Conservation (phyloP, 2,113 vertebrate species). For the Rana temporaria region DNA sequence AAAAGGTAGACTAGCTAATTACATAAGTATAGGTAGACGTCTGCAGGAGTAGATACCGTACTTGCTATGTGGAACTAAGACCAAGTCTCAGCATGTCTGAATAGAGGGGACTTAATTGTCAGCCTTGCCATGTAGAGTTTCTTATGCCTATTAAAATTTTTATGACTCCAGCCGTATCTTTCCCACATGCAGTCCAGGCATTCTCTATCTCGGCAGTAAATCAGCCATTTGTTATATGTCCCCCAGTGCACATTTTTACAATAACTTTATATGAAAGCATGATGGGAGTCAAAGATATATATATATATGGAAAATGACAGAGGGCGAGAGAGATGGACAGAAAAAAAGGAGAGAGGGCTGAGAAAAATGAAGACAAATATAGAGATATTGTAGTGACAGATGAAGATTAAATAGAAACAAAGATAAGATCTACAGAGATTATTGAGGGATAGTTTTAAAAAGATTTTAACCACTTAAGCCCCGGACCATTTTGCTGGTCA, state of each 20-base stretch:
- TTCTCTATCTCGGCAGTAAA: not conserved
- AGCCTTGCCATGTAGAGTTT: constrained; percentile 15
- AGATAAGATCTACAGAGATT: no score
- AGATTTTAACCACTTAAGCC: no score
- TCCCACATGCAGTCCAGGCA: not conserved
- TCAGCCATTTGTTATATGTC: constrained; percentile 15
- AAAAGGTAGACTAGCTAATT: not conserved
- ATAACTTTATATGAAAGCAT: not conserved
- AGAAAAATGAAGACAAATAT: not conserved
- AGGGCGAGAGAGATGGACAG: not conserved
- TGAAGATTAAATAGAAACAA: no score
- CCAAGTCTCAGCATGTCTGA: constrained; percentile 16
- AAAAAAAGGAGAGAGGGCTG: not conserved
- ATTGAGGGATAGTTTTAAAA: no score
- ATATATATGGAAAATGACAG: no score
- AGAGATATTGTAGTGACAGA: not conserved
- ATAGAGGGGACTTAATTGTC: not conserved
- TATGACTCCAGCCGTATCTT: not conserved
- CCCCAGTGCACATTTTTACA: constrained; percentile 24
- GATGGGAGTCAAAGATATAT: not conserved
- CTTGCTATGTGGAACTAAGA: not conserved
- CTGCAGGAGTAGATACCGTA: not conserved
- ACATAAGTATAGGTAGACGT: not conserved
- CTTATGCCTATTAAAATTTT: constrained; percentile 37
- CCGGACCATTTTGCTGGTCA: no score